These are phyloP conservation scores for Alethe diademata DNA, from an alignment of 2,113 vertebrate species.

Conservation along the genomic window DNA sequence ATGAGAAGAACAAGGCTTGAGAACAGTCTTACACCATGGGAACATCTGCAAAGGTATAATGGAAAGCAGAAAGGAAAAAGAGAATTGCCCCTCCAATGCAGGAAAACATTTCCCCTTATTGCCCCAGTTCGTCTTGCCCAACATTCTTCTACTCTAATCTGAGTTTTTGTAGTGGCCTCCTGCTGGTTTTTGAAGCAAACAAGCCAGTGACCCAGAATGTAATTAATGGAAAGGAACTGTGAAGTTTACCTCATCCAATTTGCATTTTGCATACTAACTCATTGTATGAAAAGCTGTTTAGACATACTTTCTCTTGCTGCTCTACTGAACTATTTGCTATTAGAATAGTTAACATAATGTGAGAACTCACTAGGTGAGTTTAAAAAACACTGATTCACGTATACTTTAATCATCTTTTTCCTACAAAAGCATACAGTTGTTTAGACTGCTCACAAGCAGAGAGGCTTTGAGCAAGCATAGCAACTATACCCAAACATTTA, in stretches of 20 bases:
- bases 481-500: background rate
- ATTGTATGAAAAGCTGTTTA: background rate
- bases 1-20: background rate
- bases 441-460: background rate
- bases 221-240: slow-evolving; percentile 5
- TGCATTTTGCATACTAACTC: background rate
- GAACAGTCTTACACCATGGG: background rate
- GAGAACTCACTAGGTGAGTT: background rate
- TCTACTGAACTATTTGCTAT: background rate
- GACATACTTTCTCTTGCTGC: background rate
- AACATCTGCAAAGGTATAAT: background rate
- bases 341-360: background rate
- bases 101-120: background rate
- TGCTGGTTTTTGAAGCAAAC: background rate
- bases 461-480: background rate
- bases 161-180: background rate
- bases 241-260: background rate
- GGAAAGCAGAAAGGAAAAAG: background rate
- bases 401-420: background rate
- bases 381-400: background rate
- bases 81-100: background rate
- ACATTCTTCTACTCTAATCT: background rate
- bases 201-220: background rate
- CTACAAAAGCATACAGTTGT: background rate
- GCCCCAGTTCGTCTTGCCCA: background rate